Percentiles rank a stretch among this genome's conserved stretches.
These are phyloP conservation scores for Xerus inauris DNA, from an alignment of 2,113 vertebrate genomes.

Conservation along the genomic window DNA sequence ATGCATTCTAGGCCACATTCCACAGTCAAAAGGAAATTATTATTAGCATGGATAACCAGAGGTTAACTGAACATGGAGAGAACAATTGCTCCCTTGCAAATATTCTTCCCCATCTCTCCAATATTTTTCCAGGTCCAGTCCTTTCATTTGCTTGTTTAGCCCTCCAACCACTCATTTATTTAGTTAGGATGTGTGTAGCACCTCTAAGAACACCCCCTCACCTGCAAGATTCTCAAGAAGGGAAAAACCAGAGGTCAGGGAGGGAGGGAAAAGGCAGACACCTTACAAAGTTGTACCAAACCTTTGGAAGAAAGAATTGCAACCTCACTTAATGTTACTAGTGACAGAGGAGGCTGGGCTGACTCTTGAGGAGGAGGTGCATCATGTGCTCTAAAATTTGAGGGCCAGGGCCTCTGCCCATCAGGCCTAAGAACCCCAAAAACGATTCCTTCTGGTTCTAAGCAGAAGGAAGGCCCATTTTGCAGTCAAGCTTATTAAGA, in stretches of 20 bases:
- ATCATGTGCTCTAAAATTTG: neutral
- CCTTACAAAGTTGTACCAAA: constrained; percentile 27
- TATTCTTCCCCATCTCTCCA: neutral
- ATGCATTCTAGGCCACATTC: constrained; percentile 44
- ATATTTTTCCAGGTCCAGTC: neutral
- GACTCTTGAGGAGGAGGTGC: neutral
- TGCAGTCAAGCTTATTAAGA: constrained; percentile 59
- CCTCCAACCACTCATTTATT: neutral
- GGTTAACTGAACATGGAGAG: constrained; percentile 17
- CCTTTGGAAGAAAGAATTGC: neutral
- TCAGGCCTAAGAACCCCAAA: neutral
- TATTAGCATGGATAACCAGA: neutral
- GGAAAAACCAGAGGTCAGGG: neutral
- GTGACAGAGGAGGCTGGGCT: neutral
- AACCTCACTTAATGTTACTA: neutral
- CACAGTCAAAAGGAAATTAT: constrained; percentile 54
- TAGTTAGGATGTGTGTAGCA: neutral
- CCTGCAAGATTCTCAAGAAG: neutral
- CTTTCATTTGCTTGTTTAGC: constrained; percentile 14
- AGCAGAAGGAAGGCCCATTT: constrained; percentile 42
- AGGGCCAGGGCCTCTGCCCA: neutral
- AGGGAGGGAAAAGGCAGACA: neutral
- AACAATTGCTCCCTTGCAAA: constrained; percentile 17
- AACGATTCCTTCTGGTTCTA: constrained; percentile 33
- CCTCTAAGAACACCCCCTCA: neutral